These are phyloP conservation scores for Andrena bucephala DNA, from an alignment of 2,888 invertebrate species.

Conservation along the genomic window DNA sequence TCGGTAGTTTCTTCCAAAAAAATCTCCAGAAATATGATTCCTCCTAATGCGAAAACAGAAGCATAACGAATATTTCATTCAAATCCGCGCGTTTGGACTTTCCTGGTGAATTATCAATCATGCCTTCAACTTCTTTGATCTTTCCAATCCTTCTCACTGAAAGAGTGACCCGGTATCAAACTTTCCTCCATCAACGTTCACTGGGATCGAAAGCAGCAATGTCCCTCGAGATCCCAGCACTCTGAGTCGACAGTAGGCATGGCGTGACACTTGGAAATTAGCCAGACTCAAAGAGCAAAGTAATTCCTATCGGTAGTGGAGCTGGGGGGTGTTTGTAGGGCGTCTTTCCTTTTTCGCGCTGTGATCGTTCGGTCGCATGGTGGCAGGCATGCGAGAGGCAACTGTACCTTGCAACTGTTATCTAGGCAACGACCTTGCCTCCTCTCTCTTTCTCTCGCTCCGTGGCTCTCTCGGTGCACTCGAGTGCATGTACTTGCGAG, in stretches of 20 bases:
- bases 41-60: slow-evolving; percentile 6
- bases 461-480: slow-evolving; percentile 22
- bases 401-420: slow-evolving; percentile 82
- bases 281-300: neutral
- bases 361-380: slow-evolving; percentile 35
- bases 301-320: slow-evolving; percentile 6
- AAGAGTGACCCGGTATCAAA: no score
- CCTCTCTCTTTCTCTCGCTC: slow-evolving; percentile 56
- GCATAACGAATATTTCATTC: slow-evolving; percentile 23
- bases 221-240: neutral
- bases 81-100: neutral
- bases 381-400: slow-evolving; percentile 74
- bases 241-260: neutral
- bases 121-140: no score
- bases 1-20: no score
- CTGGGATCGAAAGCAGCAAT: neutral
- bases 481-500: slow-evolving; percentile 42
- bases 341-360: slow-evolving; percentile 45
- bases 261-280: neutral
- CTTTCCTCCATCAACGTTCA: no score
- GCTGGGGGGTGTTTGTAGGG: slow-evolving; percentile 2
- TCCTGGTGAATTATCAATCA: neutral
- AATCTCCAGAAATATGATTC: neutral
- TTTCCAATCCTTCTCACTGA: no score
- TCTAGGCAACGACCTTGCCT: slow-evolving; percentile 82